phyloP scores from a whole-genome alignment of 2,888 invertebrate species.

The Torymus texanus region DNA sequence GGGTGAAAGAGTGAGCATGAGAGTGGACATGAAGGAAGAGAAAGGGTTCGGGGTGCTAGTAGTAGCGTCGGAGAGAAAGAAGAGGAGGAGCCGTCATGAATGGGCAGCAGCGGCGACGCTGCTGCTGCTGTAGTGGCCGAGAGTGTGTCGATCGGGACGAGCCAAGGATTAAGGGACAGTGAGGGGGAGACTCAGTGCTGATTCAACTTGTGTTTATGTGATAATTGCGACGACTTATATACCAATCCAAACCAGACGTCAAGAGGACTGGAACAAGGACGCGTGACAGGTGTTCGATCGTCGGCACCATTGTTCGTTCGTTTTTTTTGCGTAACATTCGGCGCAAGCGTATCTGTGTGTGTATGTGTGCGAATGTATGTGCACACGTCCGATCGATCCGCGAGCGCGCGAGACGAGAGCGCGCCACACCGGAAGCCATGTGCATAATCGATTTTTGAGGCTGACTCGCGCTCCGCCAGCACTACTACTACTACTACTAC shows the following conservation, averaged over 20 bases:
- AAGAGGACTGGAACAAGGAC: background rate
- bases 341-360: too few relatives aligned
- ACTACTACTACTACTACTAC: too few relatives aligned
- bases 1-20: background rate
- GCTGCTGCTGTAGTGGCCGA: too few relatives aligned
- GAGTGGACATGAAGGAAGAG: background rate
- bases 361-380: background rate
- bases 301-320: background rate
- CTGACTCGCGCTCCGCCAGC: background rate
- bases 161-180: too few relatives aligned
- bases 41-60: background rate
- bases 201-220: too few relatives aligned
- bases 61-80: background rate
- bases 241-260: too few relatives aligned
- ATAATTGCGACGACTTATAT: too few relatives aligned
- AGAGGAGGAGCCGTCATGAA: background rate
- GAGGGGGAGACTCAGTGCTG: too few relatives aligned
- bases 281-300: background rate
- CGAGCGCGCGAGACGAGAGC: background rate
- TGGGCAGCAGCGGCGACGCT: too few relatives aligned
- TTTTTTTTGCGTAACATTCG: background rate
- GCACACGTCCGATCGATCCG: slow-evolving; percentile 6
- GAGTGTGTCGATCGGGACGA: too few relatives aligned
- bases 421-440: slow-evolving; percentile 21
- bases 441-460: slow-evolving; percentile 43